A percentile compares a stretch with the other conserved stretches of the same genome.
These are phyloP conservation scores for Pollenia amentaria DNA, from an alignment of 2,888 invertebrate species.

Conservation along the genomic window DNA sequence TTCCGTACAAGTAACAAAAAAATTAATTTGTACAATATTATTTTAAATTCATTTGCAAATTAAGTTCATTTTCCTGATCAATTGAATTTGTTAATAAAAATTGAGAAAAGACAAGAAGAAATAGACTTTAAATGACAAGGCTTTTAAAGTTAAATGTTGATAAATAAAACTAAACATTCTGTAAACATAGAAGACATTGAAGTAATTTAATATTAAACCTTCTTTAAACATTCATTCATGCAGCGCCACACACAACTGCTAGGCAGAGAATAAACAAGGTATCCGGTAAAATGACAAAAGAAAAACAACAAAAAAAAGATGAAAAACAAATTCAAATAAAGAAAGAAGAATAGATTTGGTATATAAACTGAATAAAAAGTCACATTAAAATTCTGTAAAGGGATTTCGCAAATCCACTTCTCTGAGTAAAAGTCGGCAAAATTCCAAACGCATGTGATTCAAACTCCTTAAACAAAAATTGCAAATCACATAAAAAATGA, in stretches of 20 bases:
- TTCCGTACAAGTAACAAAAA: not conserved
- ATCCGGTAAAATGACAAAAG: not conserved
- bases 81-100: slow-evolving; percentile 36
- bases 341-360: slow-evolving; percentile 8
- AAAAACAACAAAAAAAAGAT: not conserved
- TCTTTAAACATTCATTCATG: slow-evolving; percentile 7
- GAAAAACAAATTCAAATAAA: not conserved
- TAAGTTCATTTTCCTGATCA: slow-evolving; percentile 13
- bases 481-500: slow-evolving; percentile 60
- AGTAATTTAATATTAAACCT: slow-evolving; percentile 47
- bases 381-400: slow-evolving; percentile 74
- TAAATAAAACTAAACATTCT: slow-evolving; percentile 35
- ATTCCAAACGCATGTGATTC: slow-evolving; percentile 56
- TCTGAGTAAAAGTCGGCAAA: slow-evolving; percentile 62
- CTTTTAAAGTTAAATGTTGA: slow-evolving; percentile 35
- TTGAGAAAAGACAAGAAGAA: not conserved
- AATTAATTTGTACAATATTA: slow-evolving; percentile 3
- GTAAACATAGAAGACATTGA: slow-evolving; percentile 47
- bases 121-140: not conserved
- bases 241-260: not conserved
- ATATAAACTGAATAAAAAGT: slow-evolving; percentile 48
- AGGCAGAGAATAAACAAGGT: slow-evolving; percentile 28
- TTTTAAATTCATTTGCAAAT: slow-evolving; percentile 38
- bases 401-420: slow-evolving; percentile 73
- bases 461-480: slow-evolving; percentile 51